These are phyloP conservation scores for Homarus americanus DNA, from an alignment of 1,140 invertebrate genomes.

Conservation along the genomic window DNA sequence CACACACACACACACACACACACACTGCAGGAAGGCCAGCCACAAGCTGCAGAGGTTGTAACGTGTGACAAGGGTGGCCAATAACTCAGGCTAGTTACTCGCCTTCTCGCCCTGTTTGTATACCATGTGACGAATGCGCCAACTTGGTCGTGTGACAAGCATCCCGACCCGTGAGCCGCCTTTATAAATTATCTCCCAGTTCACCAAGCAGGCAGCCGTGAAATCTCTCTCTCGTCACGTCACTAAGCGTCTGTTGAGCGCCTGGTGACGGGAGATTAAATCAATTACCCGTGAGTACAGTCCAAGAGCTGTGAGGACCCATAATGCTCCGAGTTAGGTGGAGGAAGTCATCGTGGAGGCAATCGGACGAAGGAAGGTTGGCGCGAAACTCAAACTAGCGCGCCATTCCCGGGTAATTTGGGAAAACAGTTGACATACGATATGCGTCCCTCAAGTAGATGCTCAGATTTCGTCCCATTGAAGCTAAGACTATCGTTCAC, in stretches of 20 bases:
- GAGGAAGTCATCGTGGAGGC: background rate
- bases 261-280: background rate
- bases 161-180: conserved; percentile 42
- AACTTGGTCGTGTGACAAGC: conserved; percentile 56
- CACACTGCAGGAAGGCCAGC: background rate
- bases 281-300: background rate
- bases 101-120: conserved; percentile 55
- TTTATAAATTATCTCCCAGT: conserved; percentile 18
- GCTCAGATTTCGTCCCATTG: conserved; percentile 61
- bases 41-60: background rate
- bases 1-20: conserved; percentile 7
- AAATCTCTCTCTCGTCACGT: background rate
- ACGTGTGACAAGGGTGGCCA: conserved; percentile 45
- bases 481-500: conserved; percentile 23
- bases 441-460: conserved; percentile 62
- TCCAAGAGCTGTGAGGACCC: background rate
- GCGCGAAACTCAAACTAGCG: conserved; percentile 66
- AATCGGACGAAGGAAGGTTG: conserved; percentile 45
- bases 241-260: no score
- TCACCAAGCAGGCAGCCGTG: background rate
- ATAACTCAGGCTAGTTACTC: conserved; percentile 58
- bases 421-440: conserved; percentile 70
- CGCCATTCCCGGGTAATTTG: conserved; percentile 67
- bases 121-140: conserved; percentile 58
- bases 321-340: background rate